Conservation (phyloP, 1,140 invertebrate species). For the Eupristina koningsbergeri region DNA sequence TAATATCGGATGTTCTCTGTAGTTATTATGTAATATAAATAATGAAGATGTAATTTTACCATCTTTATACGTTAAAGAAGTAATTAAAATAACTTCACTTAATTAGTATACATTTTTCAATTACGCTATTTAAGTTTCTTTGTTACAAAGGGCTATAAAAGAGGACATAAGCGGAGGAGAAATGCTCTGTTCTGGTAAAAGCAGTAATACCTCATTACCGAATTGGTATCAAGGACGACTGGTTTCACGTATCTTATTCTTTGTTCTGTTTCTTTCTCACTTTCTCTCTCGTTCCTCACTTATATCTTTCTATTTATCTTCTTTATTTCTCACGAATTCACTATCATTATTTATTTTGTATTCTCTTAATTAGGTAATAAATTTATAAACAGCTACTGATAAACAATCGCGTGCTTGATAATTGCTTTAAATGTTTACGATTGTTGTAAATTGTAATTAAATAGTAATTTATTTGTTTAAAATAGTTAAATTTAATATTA, state of each 20-base stretch:
- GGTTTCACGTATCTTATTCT: conserved; percentile 34
- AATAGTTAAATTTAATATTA: too few species aligned
- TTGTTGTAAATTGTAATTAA: too few species aligned
- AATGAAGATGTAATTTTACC: neutral
- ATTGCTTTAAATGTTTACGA: too few species aligned
- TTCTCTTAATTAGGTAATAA: neutral
- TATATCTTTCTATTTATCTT: neutral
- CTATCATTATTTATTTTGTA: neutral
- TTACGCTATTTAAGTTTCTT: neutral
- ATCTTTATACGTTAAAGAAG: neutral
- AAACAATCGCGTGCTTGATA: too few species aligned
- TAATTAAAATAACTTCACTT: too few species aligned
- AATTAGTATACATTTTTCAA: neutral
- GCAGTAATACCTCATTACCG: conserved; percentile 41
- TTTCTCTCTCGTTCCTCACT: conserved; percentile 5
- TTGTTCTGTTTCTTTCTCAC: neutral
- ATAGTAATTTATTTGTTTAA: too few species aligned
- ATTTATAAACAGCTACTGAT: too few species aligned
- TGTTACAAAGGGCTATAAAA: neutral
- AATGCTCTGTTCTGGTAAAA: conserved; percentile 38
- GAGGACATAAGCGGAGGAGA: neutral
- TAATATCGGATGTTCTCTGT: too few species aligned
- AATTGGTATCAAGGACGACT: conserved; percentile 48
- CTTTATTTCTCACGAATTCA: neutral
- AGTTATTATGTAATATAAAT: too few species aligned